Conservation (phyloP, 2,888 invertebrate genomes). For the Sepiola atlantica region DNA sequence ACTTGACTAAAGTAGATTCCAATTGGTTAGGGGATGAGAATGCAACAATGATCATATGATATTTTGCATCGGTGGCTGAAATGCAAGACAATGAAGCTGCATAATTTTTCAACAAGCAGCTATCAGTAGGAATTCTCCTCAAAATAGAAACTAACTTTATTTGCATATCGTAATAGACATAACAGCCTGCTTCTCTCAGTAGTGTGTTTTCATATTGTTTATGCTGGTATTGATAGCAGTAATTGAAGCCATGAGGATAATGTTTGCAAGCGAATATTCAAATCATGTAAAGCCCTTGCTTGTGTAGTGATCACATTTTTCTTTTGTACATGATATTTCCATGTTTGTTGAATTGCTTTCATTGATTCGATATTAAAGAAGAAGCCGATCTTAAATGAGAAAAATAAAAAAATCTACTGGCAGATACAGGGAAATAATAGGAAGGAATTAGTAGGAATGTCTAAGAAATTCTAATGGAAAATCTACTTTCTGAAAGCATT, state of each 20-base stretch:
- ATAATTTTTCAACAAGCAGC: background rate
- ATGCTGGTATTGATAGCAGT: background rate
- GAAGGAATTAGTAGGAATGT: background rate
- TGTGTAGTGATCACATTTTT: background rate
- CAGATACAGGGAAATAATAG: background rate
- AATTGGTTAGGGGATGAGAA: background rate
- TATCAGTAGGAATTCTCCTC: background rate
- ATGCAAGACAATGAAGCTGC: background rate
- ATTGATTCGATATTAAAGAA: background rate
- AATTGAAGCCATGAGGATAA: background rate
- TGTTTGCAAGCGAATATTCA: background rate
- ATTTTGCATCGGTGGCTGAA: background rate
- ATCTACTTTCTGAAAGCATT: background rate
- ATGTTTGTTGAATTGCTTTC: background rate
- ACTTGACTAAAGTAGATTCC: background rate
- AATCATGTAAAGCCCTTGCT: background rate
- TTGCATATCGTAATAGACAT: background rate
- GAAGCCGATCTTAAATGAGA: background rate
- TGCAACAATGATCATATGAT: background rate
- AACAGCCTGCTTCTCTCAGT: background rate
- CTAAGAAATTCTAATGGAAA: background rate
- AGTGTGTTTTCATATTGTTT: background rate
- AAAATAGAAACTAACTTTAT: conserved; percentile 13
- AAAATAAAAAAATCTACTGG: background rate
- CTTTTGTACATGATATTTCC: background rate